Conservation (phyloP, 2,113 vertebrate genomes). For the Hymenochirus boettgeri region DNA sequence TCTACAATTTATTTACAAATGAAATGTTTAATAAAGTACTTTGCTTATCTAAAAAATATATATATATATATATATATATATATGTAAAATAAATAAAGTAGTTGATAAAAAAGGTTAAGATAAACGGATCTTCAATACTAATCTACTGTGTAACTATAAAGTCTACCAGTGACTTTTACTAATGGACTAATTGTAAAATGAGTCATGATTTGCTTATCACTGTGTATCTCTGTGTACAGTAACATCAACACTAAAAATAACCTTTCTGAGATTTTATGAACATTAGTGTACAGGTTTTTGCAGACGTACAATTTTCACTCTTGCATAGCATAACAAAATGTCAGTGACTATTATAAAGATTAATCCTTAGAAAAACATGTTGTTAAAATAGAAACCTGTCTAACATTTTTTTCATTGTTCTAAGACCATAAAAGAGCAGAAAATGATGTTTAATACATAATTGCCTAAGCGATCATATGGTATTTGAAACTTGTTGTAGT, state of each 20-base stretch:
- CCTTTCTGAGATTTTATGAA: neutral
- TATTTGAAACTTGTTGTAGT: neutral
- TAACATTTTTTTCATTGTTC: conserved; percentile 13
- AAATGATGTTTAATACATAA: conserved; percentile 15
- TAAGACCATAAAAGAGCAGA: conserved; percentile 22
- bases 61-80: no score
- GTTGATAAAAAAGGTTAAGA: no score
- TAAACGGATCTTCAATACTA: no score
- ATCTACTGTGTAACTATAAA: no score
- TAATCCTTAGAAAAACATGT: conserved; percentile 29
- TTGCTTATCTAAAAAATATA: no score
- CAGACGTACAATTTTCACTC: conserved; percentile 26
- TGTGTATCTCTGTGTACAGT: neutral
- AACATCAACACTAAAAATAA: conserved; percentile 33
- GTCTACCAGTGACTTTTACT: no score
- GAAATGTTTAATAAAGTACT: no score
- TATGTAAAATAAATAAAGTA: no score
- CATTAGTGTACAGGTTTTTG: conserved; percentile 32
- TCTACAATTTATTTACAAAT: no score
- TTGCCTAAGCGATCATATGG: neutral
- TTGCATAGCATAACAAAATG: conserved; percentile 25
- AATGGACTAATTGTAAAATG: neutral
- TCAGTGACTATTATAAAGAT: conserved; percentile 19
- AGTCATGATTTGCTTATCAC: neutral
- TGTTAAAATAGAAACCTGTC: neutral